These are phyloP conservation scores for Gavialis gangeticus DNA, from an alignment of 2,113 vertebrate species.

Conservation along the genomic window DNA sequence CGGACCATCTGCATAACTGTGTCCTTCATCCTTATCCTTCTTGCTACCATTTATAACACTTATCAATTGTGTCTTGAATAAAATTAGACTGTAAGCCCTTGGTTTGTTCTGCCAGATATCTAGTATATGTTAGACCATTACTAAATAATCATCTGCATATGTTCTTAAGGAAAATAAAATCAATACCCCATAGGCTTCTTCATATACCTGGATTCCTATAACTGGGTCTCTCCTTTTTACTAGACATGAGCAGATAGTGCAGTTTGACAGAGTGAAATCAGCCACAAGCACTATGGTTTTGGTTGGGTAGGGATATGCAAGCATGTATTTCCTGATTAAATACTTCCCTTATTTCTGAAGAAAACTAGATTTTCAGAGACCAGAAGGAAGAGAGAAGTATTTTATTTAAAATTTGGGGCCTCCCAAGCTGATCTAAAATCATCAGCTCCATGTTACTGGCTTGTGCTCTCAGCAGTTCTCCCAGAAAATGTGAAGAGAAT, in stretches of 20 bases:
- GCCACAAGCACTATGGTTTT: rapidly evolving
- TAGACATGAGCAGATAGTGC: background rate
- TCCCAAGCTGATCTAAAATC: background rate
- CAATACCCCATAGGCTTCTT: background rate
- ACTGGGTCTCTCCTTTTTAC: background rate
- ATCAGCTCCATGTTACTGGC: slow-evolving; percentile 37
- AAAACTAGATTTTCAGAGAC: background rate
- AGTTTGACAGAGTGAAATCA: background rate
- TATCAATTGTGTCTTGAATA: rapidly evolving
- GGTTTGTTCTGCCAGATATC: background rate
- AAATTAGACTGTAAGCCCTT: background rate
- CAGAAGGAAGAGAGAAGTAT: background rate
- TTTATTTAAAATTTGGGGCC: background rate
- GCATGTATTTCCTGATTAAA: background rate
- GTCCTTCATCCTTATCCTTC: background rate
- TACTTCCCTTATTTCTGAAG: background rate
- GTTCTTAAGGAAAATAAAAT: background rate
- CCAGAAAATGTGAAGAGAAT: slow-evolving; percentile 69
- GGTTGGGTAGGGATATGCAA: background rate
- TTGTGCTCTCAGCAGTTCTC: slow-evolving; percentile 68
- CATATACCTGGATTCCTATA: background rate
- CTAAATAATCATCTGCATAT: background rate
- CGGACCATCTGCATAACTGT: rapidly evolving
- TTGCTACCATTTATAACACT: rapidly evolving
- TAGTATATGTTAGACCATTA: background rate